Evolutionary conservation across 2,888 invertebrate species (phyloP), one percentile per base, ranked within the genome.

Genomic region (Plebejus melissa): DNA sequence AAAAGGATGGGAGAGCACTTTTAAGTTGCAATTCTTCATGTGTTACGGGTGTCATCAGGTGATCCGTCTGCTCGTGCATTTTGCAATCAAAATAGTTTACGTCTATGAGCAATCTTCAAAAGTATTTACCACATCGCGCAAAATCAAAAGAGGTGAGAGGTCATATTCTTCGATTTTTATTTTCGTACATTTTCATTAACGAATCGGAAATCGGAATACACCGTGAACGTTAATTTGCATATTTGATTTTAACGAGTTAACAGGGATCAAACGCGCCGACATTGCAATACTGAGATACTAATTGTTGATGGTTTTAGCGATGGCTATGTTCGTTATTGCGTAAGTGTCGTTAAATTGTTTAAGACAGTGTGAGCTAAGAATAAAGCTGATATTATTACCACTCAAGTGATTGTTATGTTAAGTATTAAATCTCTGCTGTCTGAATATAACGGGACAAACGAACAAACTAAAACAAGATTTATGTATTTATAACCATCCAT

Each of bases 201-300:
- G 65, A 65, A 65, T 65, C 65, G 65, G 32, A 65, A 65, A 65
- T 65, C 65, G 65, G 32, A 65, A 65, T 65, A 65, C 32, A 65
- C 65, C 65, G 65, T 65, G 65, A 65, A 65, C 77, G 76, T 76
- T 74, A 76, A 80, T 80, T 79, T 80, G 79, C 79, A 78, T 80
- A 79, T 79, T 80, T 81, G 79, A 81, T 81, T 78, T 54, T 54
- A 54, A 80, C 81, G 79, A 77, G 76, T 76, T 76, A 77, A 76
- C 76, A 77, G 41, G 22, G 77, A 80, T 81, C 80, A 81, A 81
- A 81, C 77, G 76, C 9, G 71, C 79, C 80, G 80, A 75, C 74
- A 77, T 80, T 80, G 79, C 77, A 78, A 80, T 78, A 74, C 54
- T n/a, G 60, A 41, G 28, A 28, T 60, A 65, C 32, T 32, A 65